These are phyloP conservation scores for Aleiodes testaceus DNA, from an alignment of 2,888 invertebrate genomes.

Conservation along the genomic window DNA sequence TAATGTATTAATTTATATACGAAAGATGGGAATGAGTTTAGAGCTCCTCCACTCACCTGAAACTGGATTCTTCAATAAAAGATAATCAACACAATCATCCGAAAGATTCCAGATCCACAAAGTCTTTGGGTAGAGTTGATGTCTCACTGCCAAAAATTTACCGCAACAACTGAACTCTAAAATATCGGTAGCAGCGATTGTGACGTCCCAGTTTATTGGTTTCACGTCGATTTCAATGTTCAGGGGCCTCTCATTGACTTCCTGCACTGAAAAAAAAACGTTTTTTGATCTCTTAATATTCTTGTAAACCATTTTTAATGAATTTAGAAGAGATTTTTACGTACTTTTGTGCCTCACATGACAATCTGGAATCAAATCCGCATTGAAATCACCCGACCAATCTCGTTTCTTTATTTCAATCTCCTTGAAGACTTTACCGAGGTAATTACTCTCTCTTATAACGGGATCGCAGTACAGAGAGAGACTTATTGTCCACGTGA, in stretches of 20 bases:
- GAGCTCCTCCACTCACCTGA: conserved; percentile 54
- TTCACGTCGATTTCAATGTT: conserved; percentile 62
- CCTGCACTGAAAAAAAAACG: conserved; percentile 61
- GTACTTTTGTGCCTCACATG: conserved; percentile 26
- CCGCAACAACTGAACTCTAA: conserved; percentile 67
- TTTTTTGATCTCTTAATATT: background rate
- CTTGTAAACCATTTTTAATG: conserved; percentile 35
- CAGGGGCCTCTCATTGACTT: conserved; percentile 63
- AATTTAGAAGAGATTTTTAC: background rate
- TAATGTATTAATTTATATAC: background rate
- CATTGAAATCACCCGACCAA: conserved; percentile 2
- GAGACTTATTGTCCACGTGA: conserved; percentile 66
- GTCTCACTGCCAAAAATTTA: conserved; percentile 64
- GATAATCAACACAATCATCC: conserved; percentile 63
- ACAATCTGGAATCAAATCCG: conserved; percentile 10
- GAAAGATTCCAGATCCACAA: conserved; percentile 68
- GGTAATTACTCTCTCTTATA: conserved; percentile 61
- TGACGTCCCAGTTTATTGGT: conserved; percentile 50
- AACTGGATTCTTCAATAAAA: conserved; percentile 64
- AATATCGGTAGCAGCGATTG: conserved; percentile 61
- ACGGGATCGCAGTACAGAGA: conserved; percentile 65
- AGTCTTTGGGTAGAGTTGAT: conserved; percentile 67
- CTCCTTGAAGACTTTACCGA: conserved; percentile 66
- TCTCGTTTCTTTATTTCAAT: conserved; percentile 54
- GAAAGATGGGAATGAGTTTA: conserved; percentile 17